These are phyloP conservation scores for Rhinoderma darwinii DNA, from an alignment of 2,113 vertebrate species.

Conservation along the genomic window DNA sequence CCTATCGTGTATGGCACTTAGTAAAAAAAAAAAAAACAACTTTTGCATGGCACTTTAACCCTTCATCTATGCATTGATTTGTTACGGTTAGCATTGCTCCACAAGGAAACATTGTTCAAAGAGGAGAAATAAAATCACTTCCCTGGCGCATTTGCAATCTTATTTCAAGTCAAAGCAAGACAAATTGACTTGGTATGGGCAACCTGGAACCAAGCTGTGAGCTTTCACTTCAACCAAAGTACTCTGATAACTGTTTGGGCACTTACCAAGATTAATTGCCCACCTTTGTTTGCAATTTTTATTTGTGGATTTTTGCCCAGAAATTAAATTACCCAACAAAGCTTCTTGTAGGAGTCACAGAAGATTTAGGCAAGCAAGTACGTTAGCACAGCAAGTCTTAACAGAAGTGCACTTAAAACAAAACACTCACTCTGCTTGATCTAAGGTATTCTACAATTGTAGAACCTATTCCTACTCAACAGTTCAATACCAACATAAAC, in stretches of 20 bases:
- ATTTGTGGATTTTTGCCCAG: slow-evolving; percentile 53
- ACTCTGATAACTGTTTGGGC: slow-evolving; percentile 40
- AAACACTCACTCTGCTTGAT: slow-evolving; percentile 14
- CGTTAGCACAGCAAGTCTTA: slow-evolving; percentile 56
- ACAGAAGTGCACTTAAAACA: slow-evolving; percentile 44
- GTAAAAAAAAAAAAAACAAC: neutral
- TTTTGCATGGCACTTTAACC: neutral
- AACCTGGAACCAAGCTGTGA: slow-evolving; percentile 47
- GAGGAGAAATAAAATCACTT: slow-evolving; percentile 50
- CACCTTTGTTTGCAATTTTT: slow-evolving; percentile 53
- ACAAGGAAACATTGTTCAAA: slow-evolving; percentile 28
- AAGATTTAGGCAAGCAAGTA: slow-evolving; percentile 55
- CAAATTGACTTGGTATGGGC: slow-evolving; percentile 56
- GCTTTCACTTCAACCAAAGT: slow-evolving; percentile 48
- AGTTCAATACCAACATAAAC: slow-evolving; percentile 6
- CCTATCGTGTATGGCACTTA: neutral
- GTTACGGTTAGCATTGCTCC: slow-evolving; percentile 16
- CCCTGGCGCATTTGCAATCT: slow-evolving; percentile 32
- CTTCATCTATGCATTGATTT: slow-evolving; percentile 11
- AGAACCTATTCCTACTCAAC: slow-evolving; percentile 32
- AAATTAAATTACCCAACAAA: slow-evolving; percentile 57
- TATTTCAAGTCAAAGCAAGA: slow-evolving; percentile 51
- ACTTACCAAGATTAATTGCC: slow-evolving; percentile 52
- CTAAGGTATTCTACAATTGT: neutral
- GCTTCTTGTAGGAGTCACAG: slow-evolving; percentile 52